These are phyloP conservation scores for Dinomys branickii DNA, from an alignment of 2,113 vertebrate species.

Conservation along the genomic window DNA sequence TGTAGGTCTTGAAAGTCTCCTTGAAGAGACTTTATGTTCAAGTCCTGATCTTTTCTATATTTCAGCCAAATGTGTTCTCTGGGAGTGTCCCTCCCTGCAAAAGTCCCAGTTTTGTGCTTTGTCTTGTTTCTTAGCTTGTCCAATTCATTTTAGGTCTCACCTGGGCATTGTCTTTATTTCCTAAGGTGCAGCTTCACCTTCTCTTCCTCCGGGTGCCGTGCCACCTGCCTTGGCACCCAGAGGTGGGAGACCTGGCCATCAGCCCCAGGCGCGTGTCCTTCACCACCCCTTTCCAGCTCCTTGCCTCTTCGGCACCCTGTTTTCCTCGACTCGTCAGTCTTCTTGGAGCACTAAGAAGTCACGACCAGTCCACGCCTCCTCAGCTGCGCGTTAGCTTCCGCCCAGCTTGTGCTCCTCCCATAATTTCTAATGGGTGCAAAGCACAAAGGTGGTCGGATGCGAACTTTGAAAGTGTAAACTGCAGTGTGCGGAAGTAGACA, in stretches of 20 bases:
- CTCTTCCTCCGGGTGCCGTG: slow-evolving; percentile 83
- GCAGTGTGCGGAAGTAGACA: neutral
- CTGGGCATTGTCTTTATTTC: slow-evolving; percentile 83
- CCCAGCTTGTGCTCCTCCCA: slow-evolving; percentile 82
- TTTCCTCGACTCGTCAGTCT: slow-evolving; percentile 85
- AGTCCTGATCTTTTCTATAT: slow-evolving; percentile 85
- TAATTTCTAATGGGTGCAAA: slow-evolving; percentile 68
- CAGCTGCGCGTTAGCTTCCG: slow-evolving; percentile 77
- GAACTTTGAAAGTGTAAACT: neutral
- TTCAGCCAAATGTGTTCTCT: slow-evolving; percentile 84
- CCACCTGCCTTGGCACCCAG: slow-evolving; percentile 72
- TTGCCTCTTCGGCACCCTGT: slow-evolving; percentile 23
- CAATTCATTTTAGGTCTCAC: slow-evolving; percentile 82
- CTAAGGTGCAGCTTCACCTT: slow-evolving; percentile 79
- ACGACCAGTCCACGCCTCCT: slow-evolving; percentile 75
- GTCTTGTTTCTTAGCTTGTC: slow-evolving; percentile 75
- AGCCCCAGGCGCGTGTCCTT: slow-evolving; percentile 64
- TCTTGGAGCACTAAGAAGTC: slow-evolving; percentile 85
- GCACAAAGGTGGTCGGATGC: neutral
- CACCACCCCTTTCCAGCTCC: slow-evolving; percentile 42
- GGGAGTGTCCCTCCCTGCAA: slow-evolving; percentile 79
- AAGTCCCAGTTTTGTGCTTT: slow-evolving; percentile 76
- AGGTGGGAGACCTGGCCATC: slow-evolving; percentile 64
- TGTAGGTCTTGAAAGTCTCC: slow-evolving; percentile 70
- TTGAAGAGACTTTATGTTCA: slow-evolving; percentile 87